Base-by-base conservation (phyloP, 2,888 invertebrate species). In the Plebejus melissa region DNA sequence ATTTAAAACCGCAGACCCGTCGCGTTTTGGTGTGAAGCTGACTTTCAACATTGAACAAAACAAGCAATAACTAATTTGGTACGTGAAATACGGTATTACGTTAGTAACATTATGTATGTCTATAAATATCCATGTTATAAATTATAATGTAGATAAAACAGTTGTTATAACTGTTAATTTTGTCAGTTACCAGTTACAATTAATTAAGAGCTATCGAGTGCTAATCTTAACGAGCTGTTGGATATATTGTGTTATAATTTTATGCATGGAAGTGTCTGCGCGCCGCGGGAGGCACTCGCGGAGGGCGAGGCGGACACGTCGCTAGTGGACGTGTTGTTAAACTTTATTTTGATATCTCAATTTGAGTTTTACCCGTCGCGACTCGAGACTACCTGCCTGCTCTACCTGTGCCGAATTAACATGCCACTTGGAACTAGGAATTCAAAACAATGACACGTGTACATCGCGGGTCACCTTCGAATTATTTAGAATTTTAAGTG, bases 201-300 rank as follows among this genome's bases (percentile, higher is more conserved):
- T 71, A 38, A 50, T 54, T 54, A 74, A 32, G 36, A 32, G 32
- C 57, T 54, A 74, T 54, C 74, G 28, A 74, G 36, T 36, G 32
- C 57, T 58, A 74, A 65, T 65, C 65, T n/a, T 38, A 74, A 74
- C 5, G 38, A 60, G 36, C 11, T 11, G 38, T 74, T n/a, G 22
- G 22, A 32, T 60, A 58, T 74, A 60, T 28, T 46, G 58, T 60
- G 58, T 13, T 65, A 84, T 87, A 87, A 87, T 87, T 81, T 83
- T 86, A 87, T 87, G 84, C 87, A 87, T 87, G 83, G 82, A 81
- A 79, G 81, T 84, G 85, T 85, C 83, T n/a, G 75, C 6, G 54
- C 75, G 4, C 75, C n/a, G 69, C 69, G 74, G 79, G 79, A n/a
- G 60, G 50, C 11, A 13, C 4, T 46, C 38, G 57, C 69, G 69